Conservation (phyloP, 2,797 vertebrate genomes). For the Bradypodion ventrale region DNA sequence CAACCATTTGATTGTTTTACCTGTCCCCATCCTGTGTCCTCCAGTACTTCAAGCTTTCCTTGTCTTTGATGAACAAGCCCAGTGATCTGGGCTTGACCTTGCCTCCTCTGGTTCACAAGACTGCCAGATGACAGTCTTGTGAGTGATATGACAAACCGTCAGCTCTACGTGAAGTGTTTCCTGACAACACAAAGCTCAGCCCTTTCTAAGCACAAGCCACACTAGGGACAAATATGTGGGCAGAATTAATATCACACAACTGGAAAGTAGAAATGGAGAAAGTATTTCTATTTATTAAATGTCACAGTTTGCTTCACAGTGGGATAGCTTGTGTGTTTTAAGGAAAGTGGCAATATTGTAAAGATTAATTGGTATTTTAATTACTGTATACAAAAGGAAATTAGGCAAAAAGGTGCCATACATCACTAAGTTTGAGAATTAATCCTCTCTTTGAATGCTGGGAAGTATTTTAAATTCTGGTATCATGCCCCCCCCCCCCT, state of each 20-base stretch:
- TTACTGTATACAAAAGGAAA: slow-evolving; percentile 51
- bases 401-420: slow-evolving; percentile 36
- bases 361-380: slow-evolving; percentile 57
- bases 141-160: slow-evolving; percentile 33
- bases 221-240: neutral
- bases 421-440: neutral
- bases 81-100: neutral
- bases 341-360: slow-evolving; percentile 28
- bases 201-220: slow-evolving; percentile 2
- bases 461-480: slow-evolving; percentile 37
- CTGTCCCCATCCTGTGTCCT: neutral
- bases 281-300: slow-evolving; percentile 30
- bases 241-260: slow-evolving; percentile 40
- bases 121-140: slow-evolving; percentile 39
- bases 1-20: neutral
- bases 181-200: slow-evolving; percentile 31
- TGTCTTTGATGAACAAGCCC: slow-evolving; percentile 38
- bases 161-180: slow-evolving; percentile 38
- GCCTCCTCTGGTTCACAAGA: slow-evolving; percentile 16
- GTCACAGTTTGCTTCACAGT: slow-evolving; percentile 37
- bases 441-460: slow-evolving; percentile 5
- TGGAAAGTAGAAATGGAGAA: neutral
- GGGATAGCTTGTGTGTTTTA: slow-evolving; percentile 38
- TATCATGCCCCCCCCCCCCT: neutral
- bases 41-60: neutral